Evolutionary conservation across 2,113 vertebrate species (phyloP).

Genomic region (Syngnathoides biaculeatus): DNA sequence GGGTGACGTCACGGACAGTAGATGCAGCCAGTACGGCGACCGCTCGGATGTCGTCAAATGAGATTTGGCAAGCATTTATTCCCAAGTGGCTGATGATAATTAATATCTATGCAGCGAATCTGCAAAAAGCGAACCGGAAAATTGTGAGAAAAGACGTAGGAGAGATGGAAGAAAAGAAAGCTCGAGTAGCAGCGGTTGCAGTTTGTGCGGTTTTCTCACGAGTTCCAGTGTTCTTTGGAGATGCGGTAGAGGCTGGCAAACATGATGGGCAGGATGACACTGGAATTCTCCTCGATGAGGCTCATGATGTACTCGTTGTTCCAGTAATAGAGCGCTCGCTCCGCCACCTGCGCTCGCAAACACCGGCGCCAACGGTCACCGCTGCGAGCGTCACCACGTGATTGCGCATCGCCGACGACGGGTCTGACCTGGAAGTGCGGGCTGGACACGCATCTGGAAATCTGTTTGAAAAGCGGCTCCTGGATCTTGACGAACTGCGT

Average conservation of each 20-base stretch:
- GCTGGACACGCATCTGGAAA: constrained; percentile 98
- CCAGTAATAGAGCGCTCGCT: constrained; percentile 98
- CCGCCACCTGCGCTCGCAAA: constrained; percentile 81
- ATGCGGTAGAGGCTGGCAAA: constrained; percentile 98
- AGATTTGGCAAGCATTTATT: no score
- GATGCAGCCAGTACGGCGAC: no score
- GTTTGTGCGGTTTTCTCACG: constrained; percentile 72
- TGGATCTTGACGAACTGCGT: constrained; percentile 98
- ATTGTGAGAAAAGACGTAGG: no score
- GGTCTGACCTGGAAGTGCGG: constrained; percentile 94
- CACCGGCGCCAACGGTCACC: neutral
- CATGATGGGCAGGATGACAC: constrained; percentile 99
- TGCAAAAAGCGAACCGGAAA: no score
- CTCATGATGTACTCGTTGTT: constrained; percentile 99
- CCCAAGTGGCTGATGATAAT: no score
- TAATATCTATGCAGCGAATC: no score
- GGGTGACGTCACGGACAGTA: no score
- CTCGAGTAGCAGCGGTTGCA: no score
- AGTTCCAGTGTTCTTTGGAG: constrained; percentile 99
- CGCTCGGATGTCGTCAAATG: no score
- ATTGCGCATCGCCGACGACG: no score
- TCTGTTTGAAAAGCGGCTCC: constrained; percentile 98
- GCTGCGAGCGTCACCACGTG: neutral
- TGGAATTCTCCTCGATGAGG: constrained; percentile 99
- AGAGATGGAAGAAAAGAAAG: no score